A percentile compares a stretch with the other conserved stretches of the same genome.
phyloP scores from a whole-genome alignment of 2,797 vertebrate species.

The Mergus octosetaceus region DNA sequence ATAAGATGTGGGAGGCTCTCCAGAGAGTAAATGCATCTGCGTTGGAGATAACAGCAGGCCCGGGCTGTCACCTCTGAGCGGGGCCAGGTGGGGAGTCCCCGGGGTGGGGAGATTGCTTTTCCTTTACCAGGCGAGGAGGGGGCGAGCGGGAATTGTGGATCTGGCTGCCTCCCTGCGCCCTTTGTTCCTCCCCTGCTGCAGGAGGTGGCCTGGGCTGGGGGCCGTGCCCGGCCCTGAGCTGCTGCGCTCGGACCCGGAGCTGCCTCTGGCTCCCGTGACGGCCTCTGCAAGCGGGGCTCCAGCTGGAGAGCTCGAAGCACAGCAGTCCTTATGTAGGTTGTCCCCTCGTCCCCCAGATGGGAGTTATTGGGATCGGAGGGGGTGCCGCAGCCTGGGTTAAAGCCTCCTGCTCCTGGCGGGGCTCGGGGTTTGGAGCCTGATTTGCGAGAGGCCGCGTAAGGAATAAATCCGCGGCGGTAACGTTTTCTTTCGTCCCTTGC shows the following conservation, averaged over 20 bases:
- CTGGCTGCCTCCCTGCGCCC: neutral
- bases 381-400: neutral
- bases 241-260: neutral
- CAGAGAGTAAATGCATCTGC: conserved; percentile 33
- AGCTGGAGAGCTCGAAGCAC: neutral
- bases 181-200: neutral
- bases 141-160: neutral
- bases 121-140: neutral
- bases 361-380: neutral
- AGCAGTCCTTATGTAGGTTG: neutral
- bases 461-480: conserved; percentile 21
- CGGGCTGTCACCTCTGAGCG: neutral
- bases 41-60: conserved; percentile 46
- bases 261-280: neutral
- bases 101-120: neutral
- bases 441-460: conserved; percentile 31
- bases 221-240: neutral
- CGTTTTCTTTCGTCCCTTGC: conserved; percentile 47
- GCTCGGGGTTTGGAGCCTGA: neutral
- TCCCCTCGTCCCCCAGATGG: rapidly evolving
- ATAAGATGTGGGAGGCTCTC: conserved; percentile 47
- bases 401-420: rapidly evolving
- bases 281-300: neutral
- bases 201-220: neutral
- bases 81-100: conserved; percentile 43